Conservation (phyloP, 2,888 invertebrate genomes). For the Drosophila suboccidentalis region DNA sequence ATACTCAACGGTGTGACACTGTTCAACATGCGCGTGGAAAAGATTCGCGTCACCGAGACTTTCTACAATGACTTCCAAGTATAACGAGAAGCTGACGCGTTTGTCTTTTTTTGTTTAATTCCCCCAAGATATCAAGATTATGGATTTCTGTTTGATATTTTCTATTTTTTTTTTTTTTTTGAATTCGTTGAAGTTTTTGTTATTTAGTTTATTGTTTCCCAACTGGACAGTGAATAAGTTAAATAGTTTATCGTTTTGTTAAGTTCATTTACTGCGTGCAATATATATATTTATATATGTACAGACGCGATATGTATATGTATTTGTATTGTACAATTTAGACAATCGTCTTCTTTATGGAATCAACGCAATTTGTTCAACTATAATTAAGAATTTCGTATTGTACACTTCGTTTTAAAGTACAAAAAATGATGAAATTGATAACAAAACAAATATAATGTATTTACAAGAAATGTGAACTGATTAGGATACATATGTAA, state of each 20-base stretch:
- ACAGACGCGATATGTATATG: slow-evolving; percentile 38
- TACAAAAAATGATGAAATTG: slow-evolving; percentile 38
- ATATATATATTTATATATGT: slow-evolving; percentile 45
- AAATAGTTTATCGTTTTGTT: slow-evolving; percentile 42
- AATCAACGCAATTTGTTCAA: slow-evolving; percentile 58
- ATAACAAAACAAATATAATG: slow-evolving; percentile 22
- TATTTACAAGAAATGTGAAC: slow-evolving; percentile 73
- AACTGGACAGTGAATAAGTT: slow-evolving; percentile 51
- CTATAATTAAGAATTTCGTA: slow-evolving; percentile 27
- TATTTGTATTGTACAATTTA: slow-evolving; percentile 41
- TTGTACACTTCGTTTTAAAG: slow-evolving; percentile 39
- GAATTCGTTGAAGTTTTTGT: slow-evolving; percentile 66
- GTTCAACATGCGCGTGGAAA: slow-evolving; percentile 79
- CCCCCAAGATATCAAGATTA: slow-evolving; percentile 14
- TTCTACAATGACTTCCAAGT: slow-evolving; percentile 81
- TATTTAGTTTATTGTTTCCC: slow-evolving; percentile 48
- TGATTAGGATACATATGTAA: slow-evolving; percentile 59
- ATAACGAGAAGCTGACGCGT: slow-evolving; percentile 47
- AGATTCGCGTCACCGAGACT: slow-evolving; percentile 83
- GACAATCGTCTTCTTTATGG: slow-evolving; percentile 58
- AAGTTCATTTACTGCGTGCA: slow-evolving; percentile 55
- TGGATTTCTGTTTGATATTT: slow-evolving; percentile 14
- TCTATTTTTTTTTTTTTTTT: slow-evolving; percentile 45
- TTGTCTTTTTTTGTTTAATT: slow-evolving; percentile 26
- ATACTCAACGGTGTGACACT: slow-evolving; percentile 89